Percentiles rank a stretch among this genome's conserved stretches.
Evolutionary conservation across 2,888 invertebrate species (phyloP).

Genomic region (Philereme transversata): DNA sequence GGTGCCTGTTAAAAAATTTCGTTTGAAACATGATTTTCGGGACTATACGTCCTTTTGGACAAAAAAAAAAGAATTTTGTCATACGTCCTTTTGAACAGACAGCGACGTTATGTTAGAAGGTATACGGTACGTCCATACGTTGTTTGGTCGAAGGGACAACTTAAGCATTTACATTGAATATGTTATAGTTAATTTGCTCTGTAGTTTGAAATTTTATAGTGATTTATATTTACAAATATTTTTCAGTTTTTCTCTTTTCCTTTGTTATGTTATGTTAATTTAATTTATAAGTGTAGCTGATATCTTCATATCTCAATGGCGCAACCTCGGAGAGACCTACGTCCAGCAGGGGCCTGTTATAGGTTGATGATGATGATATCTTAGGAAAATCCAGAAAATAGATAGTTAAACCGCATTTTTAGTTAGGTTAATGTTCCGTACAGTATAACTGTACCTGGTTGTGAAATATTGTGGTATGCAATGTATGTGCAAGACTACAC

Average conservation of each 20-base stretch:
- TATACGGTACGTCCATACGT: conserved; percentile 25
- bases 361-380: background rate
- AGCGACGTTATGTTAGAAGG: background rate
- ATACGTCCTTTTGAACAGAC: too few species aligned
- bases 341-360: too few species aligned
- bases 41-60: too few species aligned
- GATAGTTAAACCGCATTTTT: background rate
- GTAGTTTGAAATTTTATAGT: conserved; percentile 7
- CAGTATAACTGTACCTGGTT: background rate
- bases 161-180: conserved; percentile 26
- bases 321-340: too few species aligned
- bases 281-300: conserved; percentile 2
- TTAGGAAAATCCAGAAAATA: conserved; percentile 13
- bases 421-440: background rate
- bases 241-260: conserved; percentile 1
- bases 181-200: conserved; percentile 3
- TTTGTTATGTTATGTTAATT: background rate
- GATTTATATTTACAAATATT: background rate
- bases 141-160: conserved; percentile 28
- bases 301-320: too few species aligned
- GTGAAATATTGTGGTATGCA: too few species aligned
- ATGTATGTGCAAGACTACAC: too few species aligned
- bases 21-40: too few species aligned
- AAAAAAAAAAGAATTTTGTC: too few species aligned
- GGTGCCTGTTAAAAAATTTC: too few species aligned